phyloP scores from a whole-genome alignment of 2,113 vertebrate species.

The Tragelaphus scriptus region DNA sequence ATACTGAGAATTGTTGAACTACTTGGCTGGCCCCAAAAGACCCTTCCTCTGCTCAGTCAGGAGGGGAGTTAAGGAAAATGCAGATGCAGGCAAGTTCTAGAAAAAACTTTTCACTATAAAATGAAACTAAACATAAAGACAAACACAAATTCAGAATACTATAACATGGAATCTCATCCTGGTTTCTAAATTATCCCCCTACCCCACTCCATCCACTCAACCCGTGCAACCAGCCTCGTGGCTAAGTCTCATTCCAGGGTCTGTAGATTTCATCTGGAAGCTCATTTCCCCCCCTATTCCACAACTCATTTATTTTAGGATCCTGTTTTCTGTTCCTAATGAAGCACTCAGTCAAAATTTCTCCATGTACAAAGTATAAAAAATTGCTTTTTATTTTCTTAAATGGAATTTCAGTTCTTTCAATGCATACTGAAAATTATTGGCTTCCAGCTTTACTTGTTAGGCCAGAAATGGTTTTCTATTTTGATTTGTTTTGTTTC shows the following conservation, averaged over 20 bases:
- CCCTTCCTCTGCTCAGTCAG: background rate
- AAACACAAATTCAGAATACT: background rate
- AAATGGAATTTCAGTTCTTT: background rate
- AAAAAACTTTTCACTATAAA: background rate
- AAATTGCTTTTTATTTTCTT: background rate
- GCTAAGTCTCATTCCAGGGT: background rate
- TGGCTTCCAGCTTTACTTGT: background rate
- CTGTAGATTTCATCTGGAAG: background rate
- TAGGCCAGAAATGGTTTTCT: background rate
- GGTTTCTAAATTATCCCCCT: background rate
- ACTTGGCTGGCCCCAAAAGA: too few species aligned
- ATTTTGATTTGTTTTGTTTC: background rate
- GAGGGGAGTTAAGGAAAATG: background rate
- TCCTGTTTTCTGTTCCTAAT: background rate
- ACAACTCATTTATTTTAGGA: background rate
- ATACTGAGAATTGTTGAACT: background rate
- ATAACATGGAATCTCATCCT: background rate
- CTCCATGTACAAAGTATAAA: background rate
- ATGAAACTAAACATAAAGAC: background rate
- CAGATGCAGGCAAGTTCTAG: background rate
- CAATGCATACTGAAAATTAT: background rate
- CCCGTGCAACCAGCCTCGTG: too few species aligned
- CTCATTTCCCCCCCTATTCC: background rate
- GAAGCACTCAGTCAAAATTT: background rate
- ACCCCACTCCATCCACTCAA: background rate